These are phyloP conservation scores for Meles meles DNA, from an alignment of 2,113 vertebrate genomes.

Conservation along the genomic window DNA sequence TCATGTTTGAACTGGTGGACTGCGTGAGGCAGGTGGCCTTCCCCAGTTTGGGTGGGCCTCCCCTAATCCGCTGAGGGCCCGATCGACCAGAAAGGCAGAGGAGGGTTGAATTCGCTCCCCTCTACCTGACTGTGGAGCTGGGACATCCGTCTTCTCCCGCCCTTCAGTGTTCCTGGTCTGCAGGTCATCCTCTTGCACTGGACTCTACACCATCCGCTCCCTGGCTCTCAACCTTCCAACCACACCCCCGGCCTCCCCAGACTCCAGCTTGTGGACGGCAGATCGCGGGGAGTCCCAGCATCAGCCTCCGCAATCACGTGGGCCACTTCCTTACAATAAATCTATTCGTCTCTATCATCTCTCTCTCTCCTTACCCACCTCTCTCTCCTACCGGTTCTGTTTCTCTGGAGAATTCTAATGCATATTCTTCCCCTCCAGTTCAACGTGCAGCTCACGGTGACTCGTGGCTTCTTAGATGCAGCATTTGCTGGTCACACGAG, in stretches of 20 bases:
- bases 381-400: background rate
- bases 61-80: background rate
- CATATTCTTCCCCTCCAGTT: background rate
- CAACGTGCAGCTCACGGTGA: background rate
- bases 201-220: too few species aligned
- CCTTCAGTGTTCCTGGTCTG: too few species aligned
- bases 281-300: background rate
- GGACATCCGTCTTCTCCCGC: background rate
- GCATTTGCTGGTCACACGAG: background rate
- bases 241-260: fast-evolving
- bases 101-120: background rate
- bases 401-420: background rate
- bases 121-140: background rate
- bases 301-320: background rate
- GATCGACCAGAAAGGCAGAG: background rate
- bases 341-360: background rate
- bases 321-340: background rate
- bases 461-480: background rate
- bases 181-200: fast-evolving
- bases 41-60: background rate
- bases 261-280: background rate
- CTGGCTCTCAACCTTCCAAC: background rate
- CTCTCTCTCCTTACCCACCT: background rate
- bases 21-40: background rate
- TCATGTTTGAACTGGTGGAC: background rate